Evolutionary conservation across 2,797 vertebrate species (phyloP), one percentile per base, ranked within the genome.

Genomic region (Gambusia yucatana): DNA sequence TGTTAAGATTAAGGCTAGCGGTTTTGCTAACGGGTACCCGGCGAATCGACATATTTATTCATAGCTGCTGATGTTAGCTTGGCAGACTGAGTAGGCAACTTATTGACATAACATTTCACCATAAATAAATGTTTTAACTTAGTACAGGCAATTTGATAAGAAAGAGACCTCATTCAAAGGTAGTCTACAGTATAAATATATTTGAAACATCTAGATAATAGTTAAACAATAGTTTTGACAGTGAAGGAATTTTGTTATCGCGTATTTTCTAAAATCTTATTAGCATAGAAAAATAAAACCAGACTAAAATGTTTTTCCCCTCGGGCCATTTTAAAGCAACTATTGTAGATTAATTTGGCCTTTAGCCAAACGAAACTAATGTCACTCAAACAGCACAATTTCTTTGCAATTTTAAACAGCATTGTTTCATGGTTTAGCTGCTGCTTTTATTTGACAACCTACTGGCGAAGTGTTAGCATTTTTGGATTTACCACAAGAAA

Each of bases 1-100:
- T 77, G 28, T 78, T 8, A 63, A 86, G 86, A 92, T 86, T 86
- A 90, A 82, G 48, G 72, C 89, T 93, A 93, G 93, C 91, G 2
- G 9, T 46, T 70, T 46, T 57, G 93, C 92, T 93, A 94, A 79
- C 83, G 73, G 84, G 55, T 78, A 89, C 78, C 89, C 87, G 89
- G 89, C 77, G 46, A 83, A 84, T 57, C 47, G 80, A 84, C 84
- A 77, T 86, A 75, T 91, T 90, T 90, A 81, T 86, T 82, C 73
- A 36, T 44, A 77, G 79, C 74, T 78, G 82, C 79, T 87, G 48
- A 73, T 81, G 25, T 79, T 72, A 73, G 77, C 73, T 63, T 22
- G n/a, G 44, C 61, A 59, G 36, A 44, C 67, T 28, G n/a, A 70
- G 25, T 16, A 61, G 36, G 20, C 17, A 67, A n/a, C 59, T 71